phyloP scores from a whole-genome alignment of 2,797 vertebrate genomes.

The Silurus aristotelis region DNA sequence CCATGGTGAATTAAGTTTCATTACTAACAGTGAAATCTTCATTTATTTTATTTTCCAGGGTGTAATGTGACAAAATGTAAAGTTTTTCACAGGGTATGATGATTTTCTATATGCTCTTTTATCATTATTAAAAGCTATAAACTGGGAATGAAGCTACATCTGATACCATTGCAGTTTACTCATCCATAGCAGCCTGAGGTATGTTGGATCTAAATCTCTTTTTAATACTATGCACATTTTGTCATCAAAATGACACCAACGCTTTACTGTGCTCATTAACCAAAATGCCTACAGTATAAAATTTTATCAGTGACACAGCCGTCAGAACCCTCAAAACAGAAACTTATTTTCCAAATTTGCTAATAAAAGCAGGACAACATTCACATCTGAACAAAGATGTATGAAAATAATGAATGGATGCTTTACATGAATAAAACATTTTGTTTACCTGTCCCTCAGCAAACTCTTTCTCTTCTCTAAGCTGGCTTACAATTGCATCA shows the following conservation, averaged over 20 bases:
- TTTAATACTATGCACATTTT: background rate
- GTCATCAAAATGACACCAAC: background rate
- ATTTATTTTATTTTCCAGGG: too few species aligned
- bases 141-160: background rate
- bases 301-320: background rate
- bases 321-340: background rate
- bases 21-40: too few species aligned
- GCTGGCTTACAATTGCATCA: conserved; percentile 75
- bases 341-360: background rate
- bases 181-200: background rate
- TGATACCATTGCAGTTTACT: background rate
- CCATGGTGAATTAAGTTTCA: too few species aligned
- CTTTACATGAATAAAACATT: background rate
- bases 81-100: too few species aligned
- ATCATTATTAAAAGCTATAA: background rate
- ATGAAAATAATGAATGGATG: background rate
- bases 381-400: background rate
- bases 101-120: too few species aligned
- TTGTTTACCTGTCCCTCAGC: conserved; percentile 87
- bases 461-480: conserved; percentile 86
- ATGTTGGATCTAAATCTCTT: background rate
- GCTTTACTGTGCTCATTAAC: conserved; percentile 1
- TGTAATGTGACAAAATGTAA: too few species aligned
- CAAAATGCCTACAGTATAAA: background rate
- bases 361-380: conserved; percentile 2